A percentile compares a stretch with the other conserved stretches of the same genome.
phyloP scores from a whole-genome alignment of 2,797 vertebrate genomes.

The Octomys mimax region DNA sequence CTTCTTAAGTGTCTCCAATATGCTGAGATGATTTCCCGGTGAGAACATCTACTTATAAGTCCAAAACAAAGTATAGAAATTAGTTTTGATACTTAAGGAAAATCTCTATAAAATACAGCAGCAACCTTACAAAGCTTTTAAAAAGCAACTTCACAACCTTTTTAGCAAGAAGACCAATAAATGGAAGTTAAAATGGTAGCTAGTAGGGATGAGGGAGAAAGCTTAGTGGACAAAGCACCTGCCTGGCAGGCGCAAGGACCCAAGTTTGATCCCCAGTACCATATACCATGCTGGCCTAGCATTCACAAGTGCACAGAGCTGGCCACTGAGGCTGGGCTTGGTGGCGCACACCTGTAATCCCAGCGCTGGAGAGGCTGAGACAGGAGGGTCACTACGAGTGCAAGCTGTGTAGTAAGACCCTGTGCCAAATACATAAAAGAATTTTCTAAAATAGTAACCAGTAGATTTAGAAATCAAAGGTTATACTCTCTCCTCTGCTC shows the following conservation, averaged over 20 bases:
- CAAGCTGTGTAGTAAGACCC: no score
- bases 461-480: neutral
- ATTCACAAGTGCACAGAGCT: no score
- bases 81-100: neutral
- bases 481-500: neutral
- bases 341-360: no score
- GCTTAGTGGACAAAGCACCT: no score
- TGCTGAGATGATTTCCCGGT: neutral
- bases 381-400: no score
- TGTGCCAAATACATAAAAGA: no score
- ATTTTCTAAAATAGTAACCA: constrained; percentile 15
- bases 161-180: neutral
- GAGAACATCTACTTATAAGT: neutral
- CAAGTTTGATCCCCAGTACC: no score
- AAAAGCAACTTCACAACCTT: constrained; percentile 37
- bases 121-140: neutral
- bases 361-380: no score
- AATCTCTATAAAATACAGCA: neutral
- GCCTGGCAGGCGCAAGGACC: no score
- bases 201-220: neutral
- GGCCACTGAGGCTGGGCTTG: no score
- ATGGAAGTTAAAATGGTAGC: constrained; percentile 45
- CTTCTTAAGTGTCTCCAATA: neutral
- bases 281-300: no score
- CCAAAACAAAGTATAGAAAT: neutral